Conservation (phyloP, 2,888 invertebrate genomes). For the Caenorhabditis virilis region DNA sequence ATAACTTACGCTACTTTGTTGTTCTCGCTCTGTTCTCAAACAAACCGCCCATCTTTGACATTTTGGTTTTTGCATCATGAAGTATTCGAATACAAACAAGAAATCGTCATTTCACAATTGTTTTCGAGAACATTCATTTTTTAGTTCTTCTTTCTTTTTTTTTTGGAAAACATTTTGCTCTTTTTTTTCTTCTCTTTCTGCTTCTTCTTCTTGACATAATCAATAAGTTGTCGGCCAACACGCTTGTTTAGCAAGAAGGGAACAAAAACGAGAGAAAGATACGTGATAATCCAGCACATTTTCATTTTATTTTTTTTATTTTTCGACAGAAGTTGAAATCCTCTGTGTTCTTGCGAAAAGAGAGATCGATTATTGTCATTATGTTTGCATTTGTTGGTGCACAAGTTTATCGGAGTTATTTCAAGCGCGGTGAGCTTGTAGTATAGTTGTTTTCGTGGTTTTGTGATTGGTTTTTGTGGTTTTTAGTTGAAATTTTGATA, state of each 20-base stretch:
- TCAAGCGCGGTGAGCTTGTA: slow-evolving; percentile 22
- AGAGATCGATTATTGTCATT: no score
- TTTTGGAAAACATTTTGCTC: not conserved
- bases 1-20: no score
- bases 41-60: no score
- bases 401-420: slow-evolving; percentile 28
- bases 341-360: no score
- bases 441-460: no score
- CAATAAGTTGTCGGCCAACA: not conserved
- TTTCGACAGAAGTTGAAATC: no score
- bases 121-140: slow-evolving; percentile 27
- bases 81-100: no score
- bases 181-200: not conserved
- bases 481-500: not conserved
- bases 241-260: no score
- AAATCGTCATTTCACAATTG: slow-evolving; percentile 21
- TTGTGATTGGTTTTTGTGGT: slow-evolving; percentile 5
- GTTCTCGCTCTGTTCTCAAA: no score
- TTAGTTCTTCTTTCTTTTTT: slow-evolving; percentile 7
- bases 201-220: not conserved
- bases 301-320: not conserved
- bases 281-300: slow-evolving; percentile 1
- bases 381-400: slow-evolving; percentile 32
- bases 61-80: no score
- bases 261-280: slow-evolving; percentile 2